These are phyloP conservation scores for Columba janthina DNA, from an alignment of 2,113 vertebrate species.

Conservation along the genomic window DNA sequence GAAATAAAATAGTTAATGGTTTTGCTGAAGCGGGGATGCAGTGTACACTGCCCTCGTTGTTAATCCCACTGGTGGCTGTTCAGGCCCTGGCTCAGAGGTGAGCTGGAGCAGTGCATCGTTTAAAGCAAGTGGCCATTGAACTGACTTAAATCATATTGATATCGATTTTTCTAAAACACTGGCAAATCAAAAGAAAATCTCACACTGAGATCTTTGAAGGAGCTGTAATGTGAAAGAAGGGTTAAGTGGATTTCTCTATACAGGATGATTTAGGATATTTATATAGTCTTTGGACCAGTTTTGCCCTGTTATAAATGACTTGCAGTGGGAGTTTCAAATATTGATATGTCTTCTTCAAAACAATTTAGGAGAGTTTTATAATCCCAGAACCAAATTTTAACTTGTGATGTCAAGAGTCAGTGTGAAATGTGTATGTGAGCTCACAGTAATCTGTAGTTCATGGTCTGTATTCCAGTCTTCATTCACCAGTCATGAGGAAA, in stretches of 20 bases:
- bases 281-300: neutral
- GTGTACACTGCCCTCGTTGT: accelerated
- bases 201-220: neutral
- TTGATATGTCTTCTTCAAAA: neutral
- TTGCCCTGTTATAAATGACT: neutral
- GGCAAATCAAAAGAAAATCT: neutral
- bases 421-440: neutral
- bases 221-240: neutral
- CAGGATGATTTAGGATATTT: neutral
- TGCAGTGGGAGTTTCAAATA: neutral
- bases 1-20: neutral
- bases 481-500: constrained; percentile 28
- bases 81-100: neutral
- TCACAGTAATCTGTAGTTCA: neutral
- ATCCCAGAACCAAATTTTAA: neutral
- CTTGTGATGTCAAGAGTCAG: neutral
- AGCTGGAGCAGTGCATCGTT: neutral
- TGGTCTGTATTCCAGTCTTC: constrained; percentile 27
- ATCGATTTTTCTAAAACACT: neutral
- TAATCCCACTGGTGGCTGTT: neutral
- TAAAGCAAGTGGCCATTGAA: neutral
- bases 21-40: neutral
- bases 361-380: neutral
- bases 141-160: neutral
- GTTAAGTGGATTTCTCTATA: neutral